phyloP scores from a whole-genome alignment of 2,113 vertebrate species.

The Bubo blakistoni region DNA sequence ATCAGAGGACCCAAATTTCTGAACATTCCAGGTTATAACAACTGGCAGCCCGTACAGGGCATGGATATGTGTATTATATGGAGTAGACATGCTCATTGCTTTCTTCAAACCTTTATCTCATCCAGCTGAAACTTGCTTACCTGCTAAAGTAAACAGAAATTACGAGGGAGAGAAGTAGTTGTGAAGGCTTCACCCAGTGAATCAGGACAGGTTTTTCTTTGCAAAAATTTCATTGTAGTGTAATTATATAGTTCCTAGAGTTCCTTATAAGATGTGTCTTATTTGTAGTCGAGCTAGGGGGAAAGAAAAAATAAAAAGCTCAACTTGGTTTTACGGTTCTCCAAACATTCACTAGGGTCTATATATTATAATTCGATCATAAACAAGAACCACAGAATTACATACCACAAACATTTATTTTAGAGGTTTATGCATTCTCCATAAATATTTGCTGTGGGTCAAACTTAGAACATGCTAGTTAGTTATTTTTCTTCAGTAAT shows the following conservation, averaged over 20 bases:
- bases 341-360: background rate
- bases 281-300: background rate
- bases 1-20: background rate
- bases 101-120: background rate
- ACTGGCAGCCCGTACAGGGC: background rate
- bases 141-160: background rate
- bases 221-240: background rate
- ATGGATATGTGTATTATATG: background rate
- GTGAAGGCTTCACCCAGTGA: background rate
- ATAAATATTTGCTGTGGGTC: background rate
- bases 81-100: background rate
- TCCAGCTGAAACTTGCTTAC: background rate
- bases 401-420: background rate
- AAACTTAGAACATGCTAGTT: background rate
- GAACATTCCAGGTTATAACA: background rate
- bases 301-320: background rate
- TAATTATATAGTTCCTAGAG: background rate
- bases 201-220: background rate
- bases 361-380: background rate
- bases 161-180: background rate
- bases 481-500: slow-evolving; percentile 11
- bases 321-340: background rate
- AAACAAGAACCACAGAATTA: slow-evolving; percentile 5
- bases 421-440: background rate
- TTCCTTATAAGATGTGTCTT: background rate